Base-by-base conservation (phyloP, 30 jellyfish, hydroid and myxozoan species). In the Cassiopea xamachana region DNA sequence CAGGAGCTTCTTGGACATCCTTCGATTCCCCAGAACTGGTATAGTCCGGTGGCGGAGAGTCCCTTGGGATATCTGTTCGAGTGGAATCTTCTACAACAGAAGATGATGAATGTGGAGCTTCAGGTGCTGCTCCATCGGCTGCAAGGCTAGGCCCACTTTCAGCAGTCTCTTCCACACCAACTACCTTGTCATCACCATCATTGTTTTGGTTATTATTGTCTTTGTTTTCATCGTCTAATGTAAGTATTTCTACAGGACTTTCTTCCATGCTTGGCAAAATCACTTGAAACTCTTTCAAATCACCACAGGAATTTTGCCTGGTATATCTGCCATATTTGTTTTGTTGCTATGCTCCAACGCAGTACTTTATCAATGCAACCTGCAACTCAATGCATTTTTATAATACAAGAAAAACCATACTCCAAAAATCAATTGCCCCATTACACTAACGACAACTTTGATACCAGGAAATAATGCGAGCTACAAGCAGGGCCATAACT, bases 21-120 rank as follows among this genome's bases (percentile, higher is more conserved):
- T 43, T 73, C n/a, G 92, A 39, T 12, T 18, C 85, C 2, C 6
- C 18, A 17, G 44, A 70, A 48, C 60, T 64, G 12, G 48, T 75
- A 48, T 88, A 88, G 50, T 77, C 90, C 5, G 95, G 95, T 0
- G 95, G 95, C 48, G 95, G 95, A 16, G 95, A 62, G 48, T 88
- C 77, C 27, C 95, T 79, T 10, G 95, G 95, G 45, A 73, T 59
- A 17, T 84, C 92, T 16, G 76, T 50, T 78, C 15, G 87, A 1
- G 49, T 43, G 2, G 16, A 51, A 2, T 8, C 9, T 7, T 78
- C 73, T 78, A 5, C 87, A 14, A 48, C 50, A 48, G 48, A 16
- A 47, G 10, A 7, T 75, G 85, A 48, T 2, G 71, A 9, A 9
- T 5, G 39, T 16, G 85, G 27, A 14, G 45, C 17, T 47, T 47